Percentiles rank a stretch among this genome's conserved stretches.
These are phyloP conservation scores for Menidia beryllina DNA, from an alignment of 2,113 vertebrate species.

Conservation along the genomic window DNA sequence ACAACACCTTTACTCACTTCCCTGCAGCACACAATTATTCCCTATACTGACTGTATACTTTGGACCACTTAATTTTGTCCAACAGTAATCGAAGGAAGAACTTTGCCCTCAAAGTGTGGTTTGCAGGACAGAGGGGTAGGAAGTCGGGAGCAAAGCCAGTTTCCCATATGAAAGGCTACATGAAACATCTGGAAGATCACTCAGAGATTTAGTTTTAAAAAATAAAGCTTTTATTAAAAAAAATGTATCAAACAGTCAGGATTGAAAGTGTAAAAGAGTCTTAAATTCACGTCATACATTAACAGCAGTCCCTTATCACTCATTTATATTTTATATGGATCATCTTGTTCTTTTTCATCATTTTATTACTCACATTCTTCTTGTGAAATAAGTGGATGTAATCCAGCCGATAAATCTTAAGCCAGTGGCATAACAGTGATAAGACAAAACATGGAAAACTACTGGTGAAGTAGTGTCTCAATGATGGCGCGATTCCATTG, in stretches of 20 bases:
- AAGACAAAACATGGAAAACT: too few species aligned
- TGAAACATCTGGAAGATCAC: not conserved
- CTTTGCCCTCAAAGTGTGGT: conserved; percentile 34
- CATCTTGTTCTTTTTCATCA: too few species aligned
- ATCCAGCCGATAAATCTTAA: too few species aligned
- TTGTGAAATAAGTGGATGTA: too few species aligned
- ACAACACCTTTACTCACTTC: conserved; percentile 58
- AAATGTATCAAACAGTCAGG: too few species aligned
- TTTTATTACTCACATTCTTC: too few species aligned
- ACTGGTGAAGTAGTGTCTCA: too few species aligned
- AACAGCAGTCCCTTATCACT: too few species aligned
- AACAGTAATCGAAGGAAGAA: conserved; percentile 59
- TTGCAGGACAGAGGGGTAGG: conserved; percentile 14
- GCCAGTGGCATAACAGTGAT: too few species aligned
- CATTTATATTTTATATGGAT: too few species aligned
- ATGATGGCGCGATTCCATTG: too few species aligned
- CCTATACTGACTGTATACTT: conserved; percentile 62
- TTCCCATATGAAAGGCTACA: not conserved
- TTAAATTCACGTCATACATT: not conserved
- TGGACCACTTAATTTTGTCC: conserved; percentile 74
- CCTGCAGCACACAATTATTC: conserved; percentile 54
- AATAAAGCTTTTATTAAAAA: too few species aligned
- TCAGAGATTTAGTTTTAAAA: not conserved
- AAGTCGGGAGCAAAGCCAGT: not conserved
- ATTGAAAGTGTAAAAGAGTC: not conserved